phyloP scores from a whole-genome alignment of 2,113 vertebrate species.

The Cottus gobio region DNA sequence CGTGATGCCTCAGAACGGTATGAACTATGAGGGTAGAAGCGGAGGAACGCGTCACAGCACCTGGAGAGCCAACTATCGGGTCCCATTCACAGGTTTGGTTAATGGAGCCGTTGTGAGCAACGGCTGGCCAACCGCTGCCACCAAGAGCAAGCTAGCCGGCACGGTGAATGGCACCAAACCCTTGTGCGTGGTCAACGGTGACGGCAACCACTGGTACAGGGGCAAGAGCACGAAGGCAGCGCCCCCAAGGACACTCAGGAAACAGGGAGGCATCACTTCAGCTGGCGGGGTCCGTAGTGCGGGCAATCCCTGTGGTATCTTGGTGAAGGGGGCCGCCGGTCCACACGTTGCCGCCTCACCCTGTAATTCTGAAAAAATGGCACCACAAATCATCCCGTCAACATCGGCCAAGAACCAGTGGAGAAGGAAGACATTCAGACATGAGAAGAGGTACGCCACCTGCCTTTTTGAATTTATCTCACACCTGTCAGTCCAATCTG shows the following conservation, averaged over 20 bases:
- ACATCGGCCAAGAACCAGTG: neutral
- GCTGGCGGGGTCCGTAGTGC: neutral
- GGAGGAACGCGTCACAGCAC: neutral
- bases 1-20: slow-evolving; percentile 46
- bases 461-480: neutral
- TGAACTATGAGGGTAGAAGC: slow-evolving; percentile 14
- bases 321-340: neutral
- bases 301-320: neutral
- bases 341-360: neutral
- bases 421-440: slow-evolving; percentile 9
- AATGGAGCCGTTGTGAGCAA: slow-evolving; percentile 12
- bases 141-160: neutral
- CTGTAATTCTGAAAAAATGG: neutral
- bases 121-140: neutral
- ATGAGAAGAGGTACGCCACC: slow-evolving; percentile 35
- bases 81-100: slow-evolving; percentile 18
- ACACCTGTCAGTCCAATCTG: neutral
- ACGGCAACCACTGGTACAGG: slow-evolving; percentile 19
- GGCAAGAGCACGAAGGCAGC: neutral
- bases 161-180: neutral
- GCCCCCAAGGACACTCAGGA: neutral
- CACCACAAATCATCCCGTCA: neutral
- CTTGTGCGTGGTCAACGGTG: slow-evolving; percentile 24
- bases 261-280: neutral
- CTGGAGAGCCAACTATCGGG: slow-evolving; percentile 2